phyloP scores from a whole-genome alignment of 2,113 vertebrate species.

The Psittacara wagleri region DNA sequence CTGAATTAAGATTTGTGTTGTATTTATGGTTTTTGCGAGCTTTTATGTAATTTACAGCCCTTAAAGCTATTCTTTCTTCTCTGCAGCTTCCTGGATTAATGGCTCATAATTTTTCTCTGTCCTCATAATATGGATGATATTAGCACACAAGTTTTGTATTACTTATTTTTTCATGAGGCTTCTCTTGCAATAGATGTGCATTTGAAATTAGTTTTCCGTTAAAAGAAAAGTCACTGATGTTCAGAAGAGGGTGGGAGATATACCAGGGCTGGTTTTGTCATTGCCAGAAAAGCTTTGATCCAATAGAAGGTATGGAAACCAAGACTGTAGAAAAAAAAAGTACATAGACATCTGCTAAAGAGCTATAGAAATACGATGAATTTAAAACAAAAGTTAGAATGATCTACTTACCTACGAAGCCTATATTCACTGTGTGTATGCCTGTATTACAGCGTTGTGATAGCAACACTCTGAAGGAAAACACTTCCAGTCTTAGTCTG shows the following conservation, averaged over 20 bases:
- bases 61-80: background rate
- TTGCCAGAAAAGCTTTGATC: slow-evolving; percentile 53
- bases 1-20: background rate
- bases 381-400: slow-evolving; percentile 42
- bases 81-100: slow-evolving; percentile 20
- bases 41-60: background rate
- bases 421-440: background rate
- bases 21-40: slow-evolving; percentile 2
- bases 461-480: slow-evolving; percentile 38
- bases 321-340: background rate
- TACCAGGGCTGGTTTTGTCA: slow-evolving; percentile 30
- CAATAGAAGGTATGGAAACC: slow-evolving; percentile 47
- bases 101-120: background rate
- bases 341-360: slow-evolving; percentile 45
- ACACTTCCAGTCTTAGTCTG: background rate
- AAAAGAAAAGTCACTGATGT: slow-evolving; percentile 2
- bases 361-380: slow-evolving; percentile 39
- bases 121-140: background rate
- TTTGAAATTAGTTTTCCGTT: slow-evolving; percentile 37
- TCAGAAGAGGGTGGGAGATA: slow-evolving; percentile 24
- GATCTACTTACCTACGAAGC: slow-evolving; percentile 7
- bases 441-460: slow-evolving; percentile 4
- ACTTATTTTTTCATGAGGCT: background rate
- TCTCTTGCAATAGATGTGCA: background rate
- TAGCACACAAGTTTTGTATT: slow-evolving; percentile 5